Percentiles rank a stretch among this genome's conserved stretches.
phyloP scores from a whole-genome alignment of 2,888 invertebrate genomes.

The Chymomyza procnemis region DNA sequence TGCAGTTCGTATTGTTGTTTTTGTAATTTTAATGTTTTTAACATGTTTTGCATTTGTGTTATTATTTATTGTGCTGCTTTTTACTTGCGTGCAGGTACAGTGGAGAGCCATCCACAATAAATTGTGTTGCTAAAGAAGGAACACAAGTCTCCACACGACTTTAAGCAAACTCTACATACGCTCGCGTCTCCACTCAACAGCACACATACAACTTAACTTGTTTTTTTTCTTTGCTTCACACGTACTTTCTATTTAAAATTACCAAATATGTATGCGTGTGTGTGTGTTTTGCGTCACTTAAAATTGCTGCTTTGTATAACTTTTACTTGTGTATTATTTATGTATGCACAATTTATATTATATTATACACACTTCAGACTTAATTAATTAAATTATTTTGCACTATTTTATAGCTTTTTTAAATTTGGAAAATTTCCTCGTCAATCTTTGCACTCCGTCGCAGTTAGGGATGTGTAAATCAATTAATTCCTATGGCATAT shows the following conservation, averaged over 20 bases:
- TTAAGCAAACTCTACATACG: slow-evolving; percentile 19
- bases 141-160: slow-evolving; percentile 46
- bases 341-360: slow-evolving; percentile 31
- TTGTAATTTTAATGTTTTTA: slow-evolving; percentile 43
- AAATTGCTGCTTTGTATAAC: slow-evolving; percentile 24
- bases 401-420: slow-evolving; percentile 54
- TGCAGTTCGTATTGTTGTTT: slow-evolving; percentile 21
- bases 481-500: background rate
- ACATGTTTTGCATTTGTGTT: slow-evolving; percentile 38
- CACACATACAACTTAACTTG: slow-evolving; percentile 60
- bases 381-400: slow-evolving; percentile 54
- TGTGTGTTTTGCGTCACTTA: slow-evolving; percentile 45
- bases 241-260: slow-evolving; percentile 5
- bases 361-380: slow-evolving; percentile 51
- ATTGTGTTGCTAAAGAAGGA: slow-evolving; percentile 58
- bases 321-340: slow-evolving; percentile 24
- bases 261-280: background rate
- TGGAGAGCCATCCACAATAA: slow-evolving; percentile 67
- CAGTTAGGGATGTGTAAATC: background rate
- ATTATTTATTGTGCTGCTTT: slow-evolving; percentile 44
- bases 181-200: slow-evolving; percentile 52
- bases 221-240: slow-evolving; percentile 49
- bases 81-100: too few relatives aligned
- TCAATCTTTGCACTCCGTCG: background rate
- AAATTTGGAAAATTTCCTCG: background rate